phyloP scores from a whole-genome alignment of 2,888 invertebrate species.

The Muschampia staudingeri region DNA sequence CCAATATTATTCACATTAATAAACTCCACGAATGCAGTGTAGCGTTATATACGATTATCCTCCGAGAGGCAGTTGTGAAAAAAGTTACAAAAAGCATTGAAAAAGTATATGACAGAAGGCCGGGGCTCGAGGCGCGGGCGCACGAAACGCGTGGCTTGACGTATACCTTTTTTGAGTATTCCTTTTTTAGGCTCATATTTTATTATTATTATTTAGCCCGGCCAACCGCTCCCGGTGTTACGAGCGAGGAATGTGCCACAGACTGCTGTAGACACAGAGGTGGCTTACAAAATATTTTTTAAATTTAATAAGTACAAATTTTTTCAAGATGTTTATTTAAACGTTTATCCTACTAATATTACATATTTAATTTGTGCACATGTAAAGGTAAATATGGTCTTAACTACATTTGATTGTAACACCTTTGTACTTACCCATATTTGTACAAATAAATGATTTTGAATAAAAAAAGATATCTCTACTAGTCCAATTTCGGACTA shows the following conservation, averaged over 20 bases:
- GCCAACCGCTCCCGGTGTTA: conserved; percentile 90
- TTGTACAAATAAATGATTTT: too few relatives aligned
- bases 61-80: conserved; percentile 69
- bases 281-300: conserved; percentile 70
- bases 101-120: conserved; percentile 77
- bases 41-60: conserved; percentile 89
- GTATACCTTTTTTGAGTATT: conserved; percentile 86
- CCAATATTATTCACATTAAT: conserved; percentile 80
- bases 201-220: conserved; percentile 90
- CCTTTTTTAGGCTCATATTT: conserved; percentile 90
- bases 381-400: too few relatives aligned
- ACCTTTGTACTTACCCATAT: too few relatives aligned
- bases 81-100: conserved; percentile 64
- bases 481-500: too few relatives aligned
- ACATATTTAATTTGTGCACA: too few relatives aligned
- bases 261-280: conserved; percentile 79
- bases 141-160: conserved; percentile 83
- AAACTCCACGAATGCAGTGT: conserved; percentile 82
- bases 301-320: too few relatives aligned
- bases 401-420: too few relatives aligned
- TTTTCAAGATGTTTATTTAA: too few relatives aligned
- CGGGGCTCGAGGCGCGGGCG: conserved; percentile 79
- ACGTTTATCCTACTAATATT: too few relatives aligned
- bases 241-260: conserved; percentile 89
- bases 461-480: too few relatives aligned